Conservation (phyloP, 2,113 vertebrate species). For the Pyrgilauda ruficollis region DNA sequence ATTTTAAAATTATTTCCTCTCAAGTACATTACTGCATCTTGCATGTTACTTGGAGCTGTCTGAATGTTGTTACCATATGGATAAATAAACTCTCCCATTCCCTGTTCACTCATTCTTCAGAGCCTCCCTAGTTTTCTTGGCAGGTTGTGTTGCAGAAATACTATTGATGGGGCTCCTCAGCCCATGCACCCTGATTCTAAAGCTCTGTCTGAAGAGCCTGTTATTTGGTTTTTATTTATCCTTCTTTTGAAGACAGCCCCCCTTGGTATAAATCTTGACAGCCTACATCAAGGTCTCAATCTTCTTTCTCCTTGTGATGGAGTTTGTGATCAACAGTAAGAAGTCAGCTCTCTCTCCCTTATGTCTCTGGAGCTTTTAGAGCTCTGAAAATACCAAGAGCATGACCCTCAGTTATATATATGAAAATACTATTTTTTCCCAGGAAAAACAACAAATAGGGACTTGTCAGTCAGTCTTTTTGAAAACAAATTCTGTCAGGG, state of each 20-base stretch:
- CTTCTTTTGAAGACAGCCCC: conserved; percentile 34
- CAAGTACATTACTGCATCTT: background rate
- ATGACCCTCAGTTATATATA: conserved; percentile 50
- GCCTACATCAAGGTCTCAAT: conserved; percentile 43
- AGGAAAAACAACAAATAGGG: conserved; percentile 45
- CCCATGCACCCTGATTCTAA: conserved; percentile 2
- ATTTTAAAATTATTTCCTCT: conserved; percentile 49
- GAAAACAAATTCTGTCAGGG: conserved; percentile 39
- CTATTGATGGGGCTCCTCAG: conserved; percentile 43
- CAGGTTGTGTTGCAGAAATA: conserved; percentile 29
- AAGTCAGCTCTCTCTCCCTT: conserved; percentile 62
- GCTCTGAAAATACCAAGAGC: conserved; percentile 70
- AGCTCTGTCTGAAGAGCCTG: background rate
- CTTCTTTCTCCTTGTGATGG: conserved; percentile 36
- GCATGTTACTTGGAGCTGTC: background rate
- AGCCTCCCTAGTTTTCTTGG: conserved; percentile 16
- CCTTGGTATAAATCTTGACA: conserved; percentile 58
- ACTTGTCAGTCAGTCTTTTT: conserved; percentile 67
- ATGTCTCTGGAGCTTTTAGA: conserved; percentile 62
- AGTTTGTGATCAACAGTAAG: conserved; percentile 59
- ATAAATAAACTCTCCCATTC: conserved; percentile 32
- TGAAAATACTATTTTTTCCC: background rate
- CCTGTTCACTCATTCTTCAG: conserved; percentile 11
- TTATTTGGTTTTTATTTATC: conserved; percentile 49
- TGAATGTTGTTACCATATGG: conserved; percentile 23